A percentile compares a stretch with the other conserved stretches of the same genome.
These are phyloP conservation scores for Embiotoca jacksoni DNA, from an alignment of 2,113 vertebrate genomes.

Conservation along the genomic window DNA sequence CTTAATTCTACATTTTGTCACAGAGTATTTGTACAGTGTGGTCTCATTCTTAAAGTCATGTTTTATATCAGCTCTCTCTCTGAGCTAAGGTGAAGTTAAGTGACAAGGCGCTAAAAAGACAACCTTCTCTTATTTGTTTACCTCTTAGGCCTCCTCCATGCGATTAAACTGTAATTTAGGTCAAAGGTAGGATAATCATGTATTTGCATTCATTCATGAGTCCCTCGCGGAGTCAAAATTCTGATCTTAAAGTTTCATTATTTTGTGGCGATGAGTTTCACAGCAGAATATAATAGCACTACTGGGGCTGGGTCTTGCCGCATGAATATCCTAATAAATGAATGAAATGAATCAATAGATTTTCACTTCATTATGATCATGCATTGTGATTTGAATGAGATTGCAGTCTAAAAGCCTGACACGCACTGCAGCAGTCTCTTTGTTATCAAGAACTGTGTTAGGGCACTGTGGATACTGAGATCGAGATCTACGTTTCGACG, in stretches of 20 bases:
- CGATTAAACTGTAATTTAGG: constrained; percentile 42
- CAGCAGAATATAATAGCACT: constrained; percentile 25
- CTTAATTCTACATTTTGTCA: too few species aligned
- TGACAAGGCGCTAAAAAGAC: constrained; percentile 6
- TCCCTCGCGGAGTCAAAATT: constrained; percentile 39
- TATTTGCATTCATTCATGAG: constrained; percentile 46
- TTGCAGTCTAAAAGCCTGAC: neutral
- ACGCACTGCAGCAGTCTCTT: neutral
- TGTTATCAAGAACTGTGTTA: constrained; percentile 1
- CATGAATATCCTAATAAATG: constrained; percentile 39
- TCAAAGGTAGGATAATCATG: constrained; percentile 50
- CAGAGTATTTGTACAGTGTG: too few species aligned
- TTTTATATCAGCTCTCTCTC: neutral
- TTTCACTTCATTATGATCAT: constrained; percentile 44
- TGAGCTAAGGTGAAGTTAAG: too few species aligned
- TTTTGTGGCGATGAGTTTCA: constrained; percentile 35
- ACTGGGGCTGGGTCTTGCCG: constrained; percentile 1
- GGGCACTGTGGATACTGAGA: neutral
- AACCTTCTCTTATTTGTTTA: constrained; percentile 16
- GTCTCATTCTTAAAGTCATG: too few species aligned
- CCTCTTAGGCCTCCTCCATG: neutral
- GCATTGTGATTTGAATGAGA: constrained; percentile 17
- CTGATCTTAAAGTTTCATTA: constrained; percentile 46
- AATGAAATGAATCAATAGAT: constrained; percentile 50
- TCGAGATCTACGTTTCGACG: constrained; percentile 14